Conservation (phyloP, 2,888 invertebrate species). For the Drosophila atroscutellata region DNA sequence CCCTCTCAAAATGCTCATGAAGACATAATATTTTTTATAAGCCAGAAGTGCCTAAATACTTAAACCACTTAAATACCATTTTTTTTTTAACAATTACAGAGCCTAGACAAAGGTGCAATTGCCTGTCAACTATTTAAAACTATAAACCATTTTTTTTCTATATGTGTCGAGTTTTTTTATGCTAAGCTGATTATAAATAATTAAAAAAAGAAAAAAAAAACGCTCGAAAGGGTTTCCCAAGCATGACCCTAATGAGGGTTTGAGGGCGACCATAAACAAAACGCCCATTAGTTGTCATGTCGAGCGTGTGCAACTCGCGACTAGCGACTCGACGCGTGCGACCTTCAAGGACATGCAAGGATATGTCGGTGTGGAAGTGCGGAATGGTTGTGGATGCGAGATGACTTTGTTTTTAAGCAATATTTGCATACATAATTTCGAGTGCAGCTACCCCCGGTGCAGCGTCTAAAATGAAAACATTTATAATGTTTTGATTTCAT, state of each 20-base stretch:
- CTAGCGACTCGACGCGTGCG: slow-evolving; percentile 59
- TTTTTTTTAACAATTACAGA: slow-evolving; percentile 27
- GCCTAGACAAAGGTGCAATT: slow-evolving; percentile 20
- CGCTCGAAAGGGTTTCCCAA: slow-evolving; percentile 31
- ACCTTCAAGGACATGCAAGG: slow-evolving; percentile 67
- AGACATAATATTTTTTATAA: slow-evolving; percentile 37
- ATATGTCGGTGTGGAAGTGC: slow-evolving; percentile 24
- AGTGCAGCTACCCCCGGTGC: slow-evolving; percentile 34
- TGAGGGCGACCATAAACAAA: slow-evolving; percentile 74
- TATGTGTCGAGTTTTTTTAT: slow-evolving; percentile 33
- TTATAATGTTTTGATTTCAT: slow-evolving; percentile 82
- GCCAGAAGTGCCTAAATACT: slow-evolving; percentile 17
- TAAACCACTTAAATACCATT: slow-evolving; percentile 30
- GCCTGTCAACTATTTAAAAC: slow-evolving; percentile 57
- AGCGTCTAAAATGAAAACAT: slow-evolving; percentile 69
- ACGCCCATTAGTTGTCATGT: slow-evolving; percentile 74
- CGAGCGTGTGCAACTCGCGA: slow-evolving; percentile 22
- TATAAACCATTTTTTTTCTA: slow-evolving; percentile 37
- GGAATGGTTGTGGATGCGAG: slow-evolving; percentile 21
- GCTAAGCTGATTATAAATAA: slow-evolving; percentile 76
- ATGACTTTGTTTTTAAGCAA: slow-evolving; percentile 71
- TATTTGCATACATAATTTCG: slow-evolving; percentile 72
- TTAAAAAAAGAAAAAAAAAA: slow-evolving; percentile 50
- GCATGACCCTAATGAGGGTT: slow-evolving; percentile 70
- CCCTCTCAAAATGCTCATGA: slow-evolving; percentile 17